Evolutionary conservation across 2,888 invertebrate genomes (phyloP), one percentile per base, ranked within the genome.

Genomic region (Tetragnatha montana): DNA sequence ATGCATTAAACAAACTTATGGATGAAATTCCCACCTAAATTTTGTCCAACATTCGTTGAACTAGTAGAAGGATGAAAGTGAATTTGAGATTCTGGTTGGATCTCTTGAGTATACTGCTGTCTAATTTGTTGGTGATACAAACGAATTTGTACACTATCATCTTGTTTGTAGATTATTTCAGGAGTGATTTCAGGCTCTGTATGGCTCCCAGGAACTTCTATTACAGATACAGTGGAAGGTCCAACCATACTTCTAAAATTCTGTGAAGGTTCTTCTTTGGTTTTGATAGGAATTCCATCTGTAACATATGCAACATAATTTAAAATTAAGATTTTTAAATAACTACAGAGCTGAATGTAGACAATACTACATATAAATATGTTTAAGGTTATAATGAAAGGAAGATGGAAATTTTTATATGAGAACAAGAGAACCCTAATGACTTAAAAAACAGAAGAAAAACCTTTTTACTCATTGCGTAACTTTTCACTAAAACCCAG

Each of bases 41-140:
- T 47, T 69, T 87, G 86, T 7, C 75, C 73, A 35, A 79, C 50
- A 50, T 74, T 90, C 6, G 79, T 21, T 12, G 70, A n/a, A 17
- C 68, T 22, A 35, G 69, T 35, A 17, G 76, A 74, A 21, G 87
- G 60, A 19, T 90, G 82, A 73, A 90, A 87, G 22, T 81, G 78
- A 50, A 86, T n/a, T 70, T 74, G 87, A 50, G 21, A 50, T 14
- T 82, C 76, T 21, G 70, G 73, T 6, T 73, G 89, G 8, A 75
- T 19, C 7, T 76, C 68, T 12, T 82, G 91, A 8, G 87, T 70
- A 74, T 92, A 92, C 19, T 92, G 91, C 21, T 91, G 81, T 19
- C 91, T 71, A 35, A 92, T 91, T 78, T 92, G 91, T 35, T 92
- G 89, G 81, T 92, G 92, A 83, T 92, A 92, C 60, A 91, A 74